These are phyloP conservation scores for Ceuthmochares aereus DNA, from an alignment of 2,113 vertebrate genomes.

Conservation along the genomic window DNA sequence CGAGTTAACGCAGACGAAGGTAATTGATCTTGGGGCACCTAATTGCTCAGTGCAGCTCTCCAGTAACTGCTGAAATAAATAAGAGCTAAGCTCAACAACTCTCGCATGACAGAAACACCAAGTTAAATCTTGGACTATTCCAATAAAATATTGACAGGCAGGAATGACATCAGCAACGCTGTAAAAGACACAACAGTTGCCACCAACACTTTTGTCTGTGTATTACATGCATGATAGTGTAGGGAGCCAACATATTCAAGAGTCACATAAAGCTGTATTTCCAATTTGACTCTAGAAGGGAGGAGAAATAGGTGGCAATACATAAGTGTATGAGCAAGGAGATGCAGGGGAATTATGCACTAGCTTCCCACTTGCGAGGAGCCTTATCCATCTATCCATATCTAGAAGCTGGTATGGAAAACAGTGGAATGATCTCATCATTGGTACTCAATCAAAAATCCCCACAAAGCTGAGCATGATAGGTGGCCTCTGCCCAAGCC, in stretches of 20 bases:
- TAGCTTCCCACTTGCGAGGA: background rate
- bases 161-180: background rate
- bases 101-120: background rate
- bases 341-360: background rate
- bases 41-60: background rate
- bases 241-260: background rate
- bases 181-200: background rate
- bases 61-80: conserved; percentile 32
- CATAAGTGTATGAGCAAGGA: background rate
- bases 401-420: background rate
- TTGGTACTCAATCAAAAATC: background rate
- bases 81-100: background rate
- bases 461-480: background rate
- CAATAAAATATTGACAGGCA: background rate
- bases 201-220: background rate
- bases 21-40: background rate
- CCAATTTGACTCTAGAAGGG: background rate
- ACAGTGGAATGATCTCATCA: background rate
- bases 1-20: background rate
- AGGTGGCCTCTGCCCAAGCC: background rate
- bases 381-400: background rate
- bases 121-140: background rate
- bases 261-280: background rate
- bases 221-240: background rate
- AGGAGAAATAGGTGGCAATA: background rate